Evolutionary conservation across 2,888 invertebrate species (phyloP).

Genomic region (Alviniconcha strummeri): DNA sequence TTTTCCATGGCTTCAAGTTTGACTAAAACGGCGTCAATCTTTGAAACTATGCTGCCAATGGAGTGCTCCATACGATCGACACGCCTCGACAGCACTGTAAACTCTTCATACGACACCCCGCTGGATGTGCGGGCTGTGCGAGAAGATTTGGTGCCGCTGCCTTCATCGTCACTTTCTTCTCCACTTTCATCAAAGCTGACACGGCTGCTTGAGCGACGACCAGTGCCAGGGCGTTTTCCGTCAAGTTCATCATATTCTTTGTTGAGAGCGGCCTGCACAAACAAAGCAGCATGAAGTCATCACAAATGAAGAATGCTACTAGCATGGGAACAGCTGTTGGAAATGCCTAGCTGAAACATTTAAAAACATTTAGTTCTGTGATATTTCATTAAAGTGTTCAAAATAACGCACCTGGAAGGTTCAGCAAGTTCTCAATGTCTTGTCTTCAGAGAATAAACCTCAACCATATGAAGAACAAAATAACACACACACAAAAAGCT

Average conservation of each 20-base stretch:
- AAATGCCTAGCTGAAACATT: no score
- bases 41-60: constrained; percentile 75
- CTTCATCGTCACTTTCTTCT: constrained; percentile 71
- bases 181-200: constrained; percentile 65
- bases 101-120: constrained; percentile 74
- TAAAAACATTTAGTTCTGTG: no score
- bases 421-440: no score
- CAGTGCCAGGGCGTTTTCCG: constrained; percentile 61
- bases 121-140: constrained; percentile 62
- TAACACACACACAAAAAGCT: no score
- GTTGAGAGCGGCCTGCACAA: constrained; percentile 60
- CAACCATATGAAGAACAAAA: no score
- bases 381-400: no score
- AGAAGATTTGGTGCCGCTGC: constrained; percentile 68
- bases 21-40: constrained; percentile 76
- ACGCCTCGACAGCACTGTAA: constrained; percentile 74
- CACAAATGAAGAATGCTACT: no score
- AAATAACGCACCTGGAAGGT: no score
- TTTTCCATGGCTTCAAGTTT: constrained; percentile 76
- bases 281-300: background rate
- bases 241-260: constrained; percentile 69
- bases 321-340: no score
- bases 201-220: constrained; percentile 59
- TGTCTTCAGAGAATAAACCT: no score
- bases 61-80: constrained; percentile 77